Evolutionary conservation across 1,140 invertebrate species (phyloP), one percentile per base, ranked within the genome.

Genomic region (Sinella curviseta): DNA sequence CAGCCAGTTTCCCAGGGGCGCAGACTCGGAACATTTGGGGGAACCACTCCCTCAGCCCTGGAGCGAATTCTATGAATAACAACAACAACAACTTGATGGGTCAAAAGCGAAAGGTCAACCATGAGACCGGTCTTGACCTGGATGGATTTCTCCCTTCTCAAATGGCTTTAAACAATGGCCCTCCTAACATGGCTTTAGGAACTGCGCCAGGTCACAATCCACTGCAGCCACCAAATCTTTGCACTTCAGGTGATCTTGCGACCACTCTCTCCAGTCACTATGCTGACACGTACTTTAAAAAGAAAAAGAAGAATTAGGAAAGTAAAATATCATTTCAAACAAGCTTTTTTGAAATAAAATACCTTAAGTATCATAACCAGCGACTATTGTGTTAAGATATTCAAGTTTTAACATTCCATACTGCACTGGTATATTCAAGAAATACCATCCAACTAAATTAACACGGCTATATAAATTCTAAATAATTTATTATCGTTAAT

Each of bases 241-340:
- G 31, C 54, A 74, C 3, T 39, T 34, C 78, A 87, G 89, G 74
- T 89, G 89, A n/a, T 89, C 90, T 79, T 89, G 89, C 74, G 16
- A 85, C 90, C 89, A 20, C 89, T 90, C 84, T 90, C 3, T 89
- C 89, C 2, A 89, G 88, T 28, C 90, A 91, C 82, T 91, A 91
- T 84, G 88, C 89, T 12, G 89, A 90, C 79, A 89, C 88, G 0
- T 90, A 90, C 80, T 86, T 87, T 77, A 88, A 86, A 82, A 85
- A 86, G 80, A 88, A 88, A 80, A 87, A 87, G 84, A 87, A 86
- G 78, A 86, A 85, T 70, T 87, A 82, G 84, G 73, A 79, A 3
- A 33, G 67, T 70, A 14, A 17, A 60, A 48, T 17, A 8, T 48
- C 55, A 28, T 36, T 76, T 67, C 24, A 74, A 24, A 33, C 33